Evolutionary conservation across 2,888 invertebrate species (phyloP).

Genomic region (Xylota segnis): DNA sequence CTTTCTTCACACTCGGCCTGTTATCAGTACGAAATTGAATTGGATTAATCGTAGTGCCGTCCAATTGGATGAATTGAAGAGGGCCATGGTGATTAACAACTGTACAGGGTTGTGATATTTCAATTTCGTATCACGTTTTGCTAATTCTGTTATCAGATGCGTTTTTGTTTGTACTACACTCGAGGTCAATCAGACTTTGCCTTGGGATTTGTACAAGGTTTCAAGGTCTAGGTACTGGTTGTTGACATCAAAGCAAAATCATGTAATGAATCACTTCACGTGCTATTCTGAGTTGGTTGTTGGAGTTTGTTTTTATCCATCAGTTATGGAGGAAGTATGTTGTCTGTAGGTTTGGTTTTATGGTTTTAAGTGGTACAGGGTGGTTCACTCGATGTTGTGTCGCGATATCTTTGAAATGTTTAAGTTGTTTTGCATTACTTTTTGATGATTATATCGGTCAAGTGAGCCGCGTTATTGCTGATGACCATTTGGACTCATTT

Average conservation of each 20-base stretch:
- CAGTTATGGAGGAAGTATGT: neutral
- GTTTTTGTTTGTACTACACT: neutral
- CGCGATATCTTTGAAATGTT: too few relatives aligned
- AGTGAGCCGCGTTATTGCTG: too few relatives aligned
- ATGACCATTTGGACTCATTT: too few relatives aligned
- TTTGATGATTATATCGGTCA: too few relatives aligned
- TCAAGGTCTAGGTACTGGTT: neutral
- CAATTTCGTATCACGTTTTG: constrained; percentile 3
- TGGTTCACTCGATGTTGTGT: too few relatives aligned
- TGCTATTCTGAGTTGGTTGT: too few relatives aligned
- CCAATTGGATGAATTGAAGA: neutral
- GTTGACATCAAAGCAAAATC: neutral
- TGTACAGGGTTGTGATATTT: neutral
- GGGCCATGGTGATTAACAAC: constrained; percentile 1
- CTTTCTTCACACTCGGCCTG: neutral
- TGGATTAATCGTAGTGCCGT: neutral
- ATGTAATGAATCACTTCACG: neutral
- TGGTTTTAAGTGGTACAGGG: neutral
- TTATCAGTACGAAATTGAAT: neutral
- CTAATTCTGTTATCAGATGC: constrained; percentile 14
- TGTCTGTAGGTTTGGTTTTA: neutral
- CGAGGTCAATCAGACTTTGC: neutral
- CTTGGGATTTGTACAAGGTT: constrained; percentile 13
- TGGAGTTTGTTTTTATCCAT: too few relatives aligned
- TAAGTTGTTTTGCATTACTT: too few relatives aligned